Evolutionary conservation across 2,888 invertebrate genomes (phyloP).

Genomic region (Carcina quercana): DNA sequence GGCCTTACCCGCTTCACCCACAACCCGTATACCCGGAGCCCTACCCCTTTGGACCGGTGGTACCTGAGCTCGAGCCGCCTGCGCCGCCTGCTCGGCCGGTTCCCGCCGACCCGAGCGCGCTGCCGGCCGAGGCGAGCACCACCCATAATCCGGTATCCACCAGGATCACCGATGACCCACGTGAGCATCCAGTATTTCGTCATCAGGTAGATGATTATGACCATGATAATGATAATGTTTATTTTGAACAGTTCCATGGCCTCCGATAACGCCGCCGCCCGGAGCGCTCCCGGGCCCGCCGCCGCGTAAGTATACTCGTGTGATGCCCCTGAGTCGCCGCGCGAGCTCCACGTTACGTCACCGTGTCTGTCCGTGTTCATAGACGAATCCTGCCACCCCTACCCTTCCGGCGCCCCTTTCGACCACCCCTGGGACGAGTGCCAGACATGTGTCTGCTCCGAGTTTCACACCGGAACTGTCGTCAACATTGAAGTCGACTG

Average conservation of each 20-base stretch:
- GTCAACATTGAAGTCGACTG: conserved; percentile 53
- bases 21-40: not conserved
- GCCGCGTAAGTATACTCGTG: conserved; percentile 43
- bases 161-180: too few species aligned
- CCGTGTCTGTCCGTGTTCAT: conserved; percentile 44
- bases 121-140: too few species aligned
- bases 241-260: not conserved
- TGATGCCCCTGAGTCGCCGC: conserved; percentile 4
- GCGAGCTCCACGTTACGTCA: conserved; percentile 50
- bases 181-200: too few species aligned
- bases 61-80: not conserved
- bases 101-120: not conserved
- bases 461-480: conserved; percentile 24
- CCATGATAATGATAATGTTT: too few species aligned
- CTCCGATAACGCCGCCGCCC: conserved; percentile 6
- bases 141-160: too few species aligned
- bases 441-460: conserved; percentile 48
- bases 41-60: too few species aligned
- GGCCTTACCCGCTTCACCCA: too few species aligned
- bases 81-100: not conserved
- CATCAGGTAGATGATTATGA: too few species aligned
- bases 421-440: conserved; percentile 64
- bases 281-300: conserved; percentile 49
- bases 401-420: conserved; percentile 43
- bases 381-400: conserved; percentile 58